phyloP scores from a whole-genome alignment of 2,888 invertebrate species.

The Lasiommata megera region DNA sequence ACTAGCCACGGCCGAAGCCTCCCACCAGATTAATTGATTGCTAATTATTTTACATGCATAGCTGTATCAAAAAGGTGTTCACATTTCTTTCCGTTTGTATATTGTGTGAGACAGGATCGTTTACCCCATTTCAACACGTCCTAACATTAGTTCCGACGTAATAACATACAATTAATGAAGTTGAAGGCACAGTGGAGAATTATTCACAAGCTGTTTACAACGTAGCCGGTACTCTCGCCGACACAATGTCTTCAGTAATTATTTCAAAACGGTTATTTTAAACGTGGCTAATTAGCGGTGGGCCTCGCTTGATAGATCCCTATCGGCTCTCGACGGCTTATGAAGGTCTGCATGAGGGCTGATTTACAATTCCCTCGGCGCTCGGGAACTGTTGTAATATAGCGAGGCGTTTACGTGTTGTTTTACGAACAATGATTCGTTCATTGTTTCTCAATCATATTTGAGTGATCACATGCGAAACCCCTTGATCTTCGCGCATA shows the following conservation, averaged over 20 bases:
- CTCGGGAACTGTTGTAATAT: not conserved
- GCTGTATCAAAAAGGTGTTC: too few relatives aligned
- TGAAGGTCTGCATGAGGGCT: conserved; percentile 18
- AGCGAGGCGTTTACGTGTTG: not conserved
- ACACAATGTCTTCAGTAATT: conserved; percentile 39
- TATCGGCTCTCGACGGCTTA: conserved; percentile 32
- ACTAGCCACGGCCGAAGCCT: too few relatives aligned
- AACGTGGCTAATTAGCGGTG: conserved; percentile 32
- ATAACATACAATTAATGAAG: conserved; percentile 77
- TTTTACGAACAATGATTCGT: not conserved
- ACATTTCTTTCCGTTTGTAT: not conserved
- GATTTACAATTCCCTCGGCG: conserved; percentile 22
- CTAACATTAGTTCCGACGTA: conserved; percentile 65
- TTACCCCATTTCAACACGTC: conserved; percentile 51
- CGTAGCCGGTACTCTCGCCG: conserved; percentile 61
- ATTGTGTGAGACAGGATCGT: not conserved
- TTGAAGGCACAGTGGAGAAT: conserved; percentile 72
- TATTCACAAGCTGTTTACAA: conserved; percentile 77
- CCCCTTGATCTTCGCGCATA: too few relatives aligned
- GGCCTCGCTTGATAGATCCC: conserved; percentile 29
- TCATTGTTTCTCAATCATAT: not conserved
- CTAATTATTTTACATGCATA: too few relatives aligned
- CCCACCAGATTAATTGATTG: too few relatives aligned
- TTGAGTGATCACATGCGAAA: too few relatives aligned
- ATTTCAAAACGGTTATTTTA: conserved; percentile 34